Base-by-base conservation (phyloP, 2,113 vertebrate species). In the Campylorhamphus procurvoides region DNA sequence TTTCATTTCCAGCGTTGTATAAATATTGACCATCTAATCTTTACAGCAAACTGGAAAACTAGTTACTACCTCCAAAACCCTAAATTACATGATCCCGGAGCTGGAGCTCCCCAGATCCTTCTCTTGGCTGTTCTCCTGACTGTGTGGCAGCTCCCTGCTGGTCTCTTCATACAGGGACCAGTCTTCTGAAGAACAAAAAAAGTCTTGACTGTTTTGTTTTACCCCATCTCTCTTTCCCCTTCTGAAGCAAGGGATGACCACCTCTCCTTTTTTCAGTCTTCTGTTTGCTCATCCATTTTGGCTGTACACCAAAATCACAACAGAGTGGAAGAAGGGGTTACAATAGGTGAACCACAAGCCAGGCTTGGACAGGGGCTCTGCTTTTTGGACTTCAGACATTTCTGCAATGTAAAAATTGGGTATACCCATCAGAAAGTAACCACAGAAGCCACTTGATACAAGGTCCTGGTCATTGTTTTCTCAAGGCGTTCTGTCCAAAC, bases 141-240 rank as follows among this genome's bases (percentile, higher is more conserved):
- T 35, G 46, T 0, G 0, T 3, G 9, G 37, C 27, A 59, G 31
- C 47, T 52, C 33, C 3, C 0, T 18, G 56, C 37, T 18, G 9
- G 20, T 63, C 23, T 49, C 46, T 46, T 66, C 75, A 39, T 13
- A 31, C 17, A 52, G 35, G 18, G 50, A 71, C 10, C 62, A 5
- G 1, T 49, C 58, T 63, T 50, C 20, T 49, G 33, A 23, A 67
- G 55, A 71, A 68, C 59, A 86, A 40, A 50, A 46, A 7, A 37
- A 16, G 29, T 71, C n/a, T 37, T 63, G 31, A 33, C 29, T 14
- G 6, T 71, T 86, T 53, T n/a, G 27, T 3, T 89, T 89, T 62
- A 19, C 52, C 6, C 3, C 9, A 13, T 18, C 35, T 84, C 47
- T 63, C 58, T 27, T 40, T 33, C 7, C 16, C 15, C 50, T 76